Conservation (phyloP, 2,888 invertebrate species). For the Marronus borbonicus region DNA sequence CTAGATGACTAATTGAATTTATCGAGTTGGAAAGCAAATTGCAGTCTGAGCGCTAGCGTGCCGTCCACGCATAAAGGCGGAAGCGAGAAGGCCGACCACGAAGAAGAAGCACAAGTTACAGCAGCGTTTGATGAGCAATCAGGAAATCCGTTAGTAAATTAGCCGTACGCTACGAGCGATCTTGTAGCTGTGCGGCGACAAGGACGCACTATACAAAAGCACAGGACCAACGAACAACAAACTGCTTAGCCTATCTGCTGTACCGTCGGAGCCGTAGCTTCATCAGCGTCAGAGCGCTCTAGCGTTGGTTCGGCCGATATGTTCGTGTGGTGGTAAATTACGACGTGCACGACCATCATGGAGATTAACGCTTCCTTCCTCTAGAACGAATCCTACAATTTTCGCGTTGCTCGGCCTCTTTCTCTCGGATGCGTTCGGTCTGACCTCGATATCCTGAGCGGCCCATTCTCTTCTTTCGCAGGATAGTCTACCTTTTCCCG, state of each 20-base stretch:
- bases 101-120: conserved; percentile 7
- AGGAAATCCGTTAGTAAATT: conserved; percentile 56
- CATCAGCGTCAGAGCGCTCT: background rate
- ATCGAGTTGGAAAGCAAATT: conserved; percentile 17
- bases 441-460: conserved; percentile 7
- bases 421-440: conserved; percentile 3
- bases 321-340: conserved; percentile 47
- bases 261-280: conserved; percentile 6
- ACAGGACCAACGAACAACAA: conserved; percentile 16
- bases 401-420: conserved; percentile 34
- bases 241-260: conserved; percentile 11
- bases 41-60: background rate
- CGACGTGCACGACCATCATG: conserved; percentile 20
- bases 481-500: background rate
- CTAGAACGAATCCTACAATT: conserved; percentile 44
- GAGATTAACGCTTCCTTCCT: conserved; percentile 46
- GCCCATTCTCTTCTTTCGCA: conserved; percentile 16
- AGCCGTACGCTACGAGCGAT: conserved; percentile 48
- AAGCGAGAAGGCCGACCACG: conserved; percentile 5
- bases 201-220: conserved; percentile 7
- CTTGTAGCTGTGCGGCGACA: conserved; percentile 23
- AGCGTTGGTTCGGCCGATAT: conserved; percentile 27
- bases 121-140: conserved; percentile 54
- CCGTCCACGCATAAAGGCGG: background rate
- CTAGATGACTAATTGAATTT: conserved; percentile 4